Conservation (phyloP, 2,888 invertebrate genomes). For the Cantharis rustica region DNA sequence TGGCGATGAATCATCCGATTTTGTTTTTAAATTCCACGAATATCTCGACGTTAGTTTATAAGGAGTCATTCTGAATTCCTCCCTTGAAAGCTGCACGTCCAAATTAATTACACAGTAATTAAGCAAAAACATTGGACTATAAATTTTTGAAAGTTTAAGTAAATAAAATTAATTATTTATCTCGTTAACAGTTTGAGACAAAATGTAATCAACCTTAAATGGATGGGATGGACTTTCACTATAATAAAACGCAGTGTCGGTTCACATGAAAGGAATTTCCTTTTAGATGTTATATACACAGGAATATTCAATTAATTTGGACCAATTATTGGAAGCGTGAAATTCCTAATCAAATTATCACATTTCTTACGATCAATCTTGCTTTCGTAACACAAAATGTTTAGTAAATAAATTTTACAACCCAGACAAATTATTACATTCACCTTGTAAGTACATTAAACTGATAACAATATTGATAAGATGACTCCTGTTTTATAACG, state of each 20-base stretch:
- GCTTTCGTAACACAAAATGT: too few species aligned
- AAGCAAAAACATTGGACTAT: neutral
- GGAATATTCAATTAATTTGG: neutral
- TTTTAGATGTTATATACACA: too few species aligned
- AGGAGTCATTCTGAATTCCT: neutral
- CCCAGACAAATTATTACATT: neutral
- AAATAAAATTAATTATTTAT: neutral
- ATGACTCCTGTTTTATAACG: neutral
- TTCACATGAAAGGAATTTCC: neutral
- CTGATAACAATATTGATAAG: neutral
- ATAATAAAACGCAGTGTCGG: neutral
- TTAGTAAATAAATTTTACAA: neutral
- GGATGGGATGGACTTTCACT: neutral
- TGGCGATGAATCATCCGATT: neutral
- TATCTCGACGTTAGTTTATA: neutral
- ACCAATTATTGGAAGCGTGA: neutral
- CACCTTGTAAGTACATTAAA: neutral
- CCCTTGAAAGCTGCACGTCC: neutral
- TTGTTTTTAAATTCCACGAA: neutral
- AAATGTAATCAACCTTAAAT: neutral
- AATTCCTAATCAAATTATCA: neutral
- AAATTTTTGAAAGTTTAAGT: neutral
- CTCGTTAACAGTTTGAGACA: neutral
- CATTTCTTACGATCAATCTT: neutral
- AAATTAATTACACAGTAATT: neutral